Percentiles rank a stretch among this genome's conserved stretches.
Conservation (phyloP, 2,888 invertebrate genomes). For the Andrena hattorfiana region DNA sequence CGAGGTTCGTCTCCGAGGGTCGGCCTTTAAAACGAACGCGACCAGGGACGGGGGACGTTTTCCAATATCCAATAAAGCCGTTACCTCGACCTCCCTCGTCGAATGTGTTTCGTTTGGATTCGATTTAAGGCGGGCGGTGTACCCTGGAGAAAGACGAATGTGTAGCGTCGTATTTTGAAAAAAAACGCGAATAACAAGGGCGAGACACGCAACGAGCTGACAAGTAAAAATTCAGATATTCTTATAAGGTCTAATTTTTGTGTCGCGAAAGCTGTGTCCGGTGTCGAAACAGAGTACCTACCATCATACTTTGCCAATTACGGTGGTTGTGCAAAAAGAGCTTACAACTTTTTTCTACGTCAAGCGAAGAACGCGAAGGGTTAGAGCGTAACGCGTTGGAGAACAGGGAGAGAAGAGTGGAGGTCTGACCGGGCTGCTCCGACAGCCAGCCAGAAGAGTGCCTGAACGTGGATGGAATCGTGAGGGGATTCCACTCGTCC, state of each 20-base stretch:
- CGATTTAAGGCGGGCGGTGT: constrained; percentile 28
- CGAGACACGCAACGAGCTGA: too few species aligned
- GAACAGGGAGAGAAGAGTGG: too few species aligned
- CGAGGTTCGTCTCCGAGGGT: background rate
- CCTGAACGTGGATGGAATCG: constrained; percentile 73
- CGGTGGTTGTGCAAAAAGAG: too few species aligned
- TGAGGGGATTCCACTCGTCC: constrained; percentile 60
- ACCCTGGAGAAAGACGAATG: too few species aligned
- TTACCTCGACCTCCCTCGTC: constrained; percentile 32
- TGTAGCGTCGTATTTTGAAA: constrained; percentile 16
- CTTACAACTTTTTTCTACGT: constrained; percentile 3
- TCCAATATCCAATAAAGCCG: constrained; percentile 55
- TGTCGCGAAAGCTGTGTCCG: background rate
- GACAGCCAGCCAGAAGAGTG: constrained; percentile 51
- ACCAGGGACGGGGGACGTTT: constrained; percentile 23
- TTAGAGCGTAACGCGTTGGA: constrained; percentile 38
- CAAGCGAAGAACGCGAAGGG: too few species aligned
- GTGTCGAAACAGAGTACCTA: too few species aligned
- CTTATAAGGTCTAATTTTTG: background rate
- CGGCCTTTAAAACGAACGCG: constrained; percentile 8
- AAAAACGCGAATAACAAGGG: constrained; percentile 10
- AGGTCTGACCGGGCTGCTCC: too few species aligned
- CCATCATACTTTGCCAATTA: too few species aligned
- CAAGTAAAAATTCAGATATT: too few species aligned
- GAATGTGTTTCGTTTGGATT: constrained; percentile 41